A percentile compares a stretch with the other conserved stretches of the same genome.
Conservation (phyloP, 2,888 invertebrate genomes). For the Leptothorax acervorum region DNA sequence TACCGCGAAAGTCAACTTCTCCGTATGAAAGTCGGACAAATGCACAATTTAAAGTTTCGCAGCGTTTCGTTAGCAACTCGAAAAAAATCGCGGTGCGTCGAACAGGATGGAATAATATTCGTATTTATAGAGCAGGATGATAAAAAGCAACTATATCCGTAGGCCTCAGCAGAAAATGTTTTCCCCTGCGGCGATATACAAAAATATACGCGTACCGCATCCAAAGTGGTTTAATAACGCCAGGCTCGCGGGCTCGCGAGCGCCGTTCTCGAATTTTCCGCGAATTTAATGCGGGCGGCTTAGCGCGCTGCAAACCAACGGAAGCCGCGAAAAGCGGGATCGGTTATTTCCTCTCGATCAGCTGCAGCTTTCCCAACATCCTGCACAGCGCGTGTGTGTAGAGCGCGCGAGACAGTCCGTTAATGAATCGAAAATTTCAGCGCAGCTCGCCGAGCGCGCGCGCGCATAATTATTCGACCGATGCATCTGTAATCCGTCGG, state of each 20-base stretch:
- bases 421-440: slow-evolving; percentile 51
- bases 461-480: slow-evolving; percentile 32
- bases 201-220: slow-evolving; percentile 6
- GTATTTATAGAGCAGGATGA: slow-evolving; percentile 8
- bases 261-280: slow-evolving; percentile 28
- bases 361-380: slow-evolving; percentile 48
- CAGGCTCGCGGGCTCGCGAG: background rate
- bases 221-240: slow-evolving; percentile 41
- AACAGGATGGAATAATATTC: background rate
- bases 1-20: background rate
- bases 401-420: background rate
- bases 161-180: slow-evolving; percentile 10
- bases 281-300: slow-evolving; percentile 44
- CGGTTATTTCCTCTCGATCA: slow-evolving; percentile 50
- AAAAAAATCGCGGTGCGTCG: background rate
- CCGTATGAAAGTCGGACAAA: background rate
- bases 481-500: slow-evolving; percentile 32
- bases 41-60: background rate
- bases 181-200: background rate
- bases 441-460: background rate
- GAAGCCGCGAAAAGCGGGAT: slow-evolving; percentile 43
- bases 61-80: background rate
- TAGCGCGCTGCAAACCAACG: slow-evolving; percentile 28
- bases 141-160: background rate
- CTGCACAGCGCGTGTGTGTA: background rate